Base-by-base conservation (phyloP, 2,888 invertebrate genomes). In the Athrips mouffetella region DNA sequence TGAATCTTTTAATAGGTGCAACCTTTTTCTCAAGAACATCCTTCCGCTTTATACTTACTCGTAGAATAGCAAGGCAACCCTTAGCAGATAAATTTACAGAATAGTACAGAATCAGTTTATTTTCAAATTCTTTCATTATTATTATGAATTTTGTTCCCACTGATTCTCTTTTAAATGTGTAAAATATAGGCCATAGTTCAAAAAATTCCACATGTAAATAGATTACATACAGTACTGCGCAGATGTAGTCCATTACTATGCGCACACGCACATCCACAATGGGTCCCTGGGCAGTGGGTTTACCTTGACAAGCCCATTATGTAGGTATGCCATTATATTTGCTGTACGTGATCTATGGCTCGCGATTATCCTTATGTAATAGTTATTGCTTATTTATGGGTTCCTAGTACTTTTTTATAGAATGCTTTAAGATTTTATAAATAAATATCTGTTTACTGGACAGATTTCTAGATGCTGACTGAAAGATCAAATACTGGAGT, bases 271-370 rank as follows among this genome's bases (percentile, higher is more conserved):
- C 40, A 46, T 57, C 60, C 60, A 63, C 61, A 60, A 59, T 59
- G 51, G 58, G 52, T 63, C 65, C 69, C 50, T 52, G 57, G 59
- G 67, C 55, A 49, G n/a, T 48, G 47, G 52, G 53, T 59, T 70
- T 65, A 63, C 74, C 75, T 75, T 74, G 72, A 61, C 54, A 51
- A 41, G 25, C 54, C 63, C 54, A 65, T 68, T 70, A 67, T 62
- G 60, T 55, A 39, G 10, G 35, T 20, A 20, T 49, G 50, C 48
- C 50, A 55, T 56, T 59, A 56, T 55, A 53, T 37, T 42, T 23
- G 29, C 18, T 20, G 11, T 61, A 73, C 73, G 73, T 75, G 74
- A 74, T 63, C 57, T 60, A 11, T 18, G 37, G 21, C 21, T n/a
- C 1, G 2, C 21, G 37, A 62, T 60, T 60, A 52, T 58, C 56